A percentile compares a stretch with the other conserved stretches of the same genome.
Conservation (phyloP, 1,140 invertebrate genomes). For the Camponotus pennsylvanicus region DNA sequence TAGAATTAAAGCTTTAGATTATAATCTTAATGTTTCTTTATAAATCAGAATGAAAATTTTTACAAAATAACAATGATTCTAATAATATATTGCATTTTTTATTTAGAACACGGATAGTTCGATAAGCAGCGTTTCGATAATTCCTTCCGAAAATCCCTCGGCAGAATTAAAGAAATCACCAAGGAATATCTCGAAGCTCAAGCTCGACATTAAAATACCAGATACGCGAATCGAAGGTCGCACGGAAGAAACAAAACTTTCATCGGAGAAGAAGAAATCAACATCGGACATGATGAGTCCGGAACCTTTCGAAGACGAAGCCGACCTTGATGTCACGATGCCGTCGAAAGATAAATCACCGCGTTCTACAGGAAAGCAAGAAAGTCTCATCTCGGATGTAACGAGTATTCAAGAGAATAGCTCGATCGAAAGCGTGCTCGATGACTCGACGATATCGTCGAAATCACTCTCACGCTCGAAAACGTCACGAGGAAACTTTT, state of each 20-base stretch:
- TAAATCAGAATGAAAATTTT: background rate
- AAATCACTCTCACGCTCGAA: slow-evolving; percentile 41
- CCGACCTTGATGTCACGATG: background rate
- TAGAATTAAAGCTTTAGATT: too few relatives aligned
- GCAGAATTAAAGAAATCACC: slow-evolving; percentile 27
- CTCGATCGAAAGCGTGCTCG: slow-evolving; percentile 42
- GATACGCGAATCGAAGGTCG: background rate
- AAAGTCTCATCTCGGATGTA: slow-evolving; percentile 24
- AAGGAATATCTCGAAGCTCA: background rate
- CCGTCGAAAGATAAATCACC: slow-evolving; percentile 27
- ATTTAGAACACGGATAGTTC: slow-evolving; percentile 30
- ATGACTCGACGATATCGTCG: slow-evolving; percentile 20
- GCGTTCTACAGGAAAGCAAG: slow-evolving; percentile 27
- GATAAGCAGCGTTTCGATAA: slow-evolving; percentile 41
- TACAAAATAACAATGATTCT: background rate
- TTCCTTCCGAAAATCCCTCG: slow-evolving; percentile 48
- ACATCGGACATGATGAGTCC: background rate
- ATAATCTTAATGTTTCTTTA: too few relatives aligned
- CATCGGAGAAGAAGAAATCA: background rate
- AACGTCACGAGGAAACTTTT: slow-evolving; percentile 3
- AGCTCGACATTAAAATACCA: slow-evolving; percentile 28
- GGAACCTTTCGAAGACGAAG: background rate
- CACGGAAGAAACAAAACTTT: background rate
- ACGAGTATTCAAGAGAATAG: slow-evolving; percentile 24
- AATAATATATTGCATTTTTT: background rate